These are phyloP conservation scores for Grallaria varia DNA, from an alignment of 2,113 vertebrate species.

Conservation along the genomic window DNA sequence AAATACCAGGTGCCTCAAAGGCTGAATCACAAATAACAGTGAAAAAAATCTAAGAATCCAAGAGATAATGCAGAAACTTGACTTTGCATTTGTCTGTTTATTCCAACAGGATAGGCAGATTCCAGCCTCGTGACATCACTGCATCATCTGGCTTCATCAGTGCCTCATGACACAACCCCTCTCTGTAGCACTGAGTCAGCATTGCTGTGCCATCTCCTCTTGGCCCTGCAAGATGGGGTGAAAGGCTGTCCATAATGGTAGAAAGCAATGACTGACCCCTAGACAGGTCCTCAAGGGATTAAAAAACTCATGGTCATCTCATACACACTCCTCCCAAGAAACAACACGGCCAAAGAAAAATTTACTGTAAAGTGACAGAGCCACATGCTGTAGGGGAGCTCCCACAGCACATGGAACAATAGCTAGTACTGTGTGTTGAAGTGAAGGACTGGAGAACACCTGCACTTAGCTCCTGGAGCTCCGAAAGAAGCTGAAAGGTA, in stretches of 20 bases:
- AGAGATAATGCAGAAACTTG: neutral
- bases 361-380: neutral
- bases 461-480: neutral
- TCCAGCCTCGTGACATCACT: neutral
- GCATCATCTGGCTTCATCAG: neutral
- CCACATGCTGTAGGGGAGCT: neutral
- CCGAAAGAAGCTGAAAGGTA: neutral
- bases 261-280: neutral
- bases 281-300: neutral
- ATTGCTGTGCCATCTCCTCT: neutral
- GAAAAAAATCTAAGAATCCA: neutral
- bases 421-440: neutral
- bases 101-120: slow-evolving; percentile 25
- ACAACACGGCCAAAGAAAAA: neutral
- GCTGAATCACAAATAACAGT: neutral
- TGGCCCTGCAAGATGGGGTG: neutral
- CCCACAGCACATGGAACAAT: neutral
- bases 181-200: neutral
- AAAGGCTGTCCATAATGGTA: neutral
- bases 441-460: neutral
- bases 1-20: slow-evolving; percentile 15
- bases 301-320: neutral
- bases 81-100: neutral
- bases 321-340: neutral
- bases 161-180: neutral